Percentiles rank a stretch among this genome's conserved stretches.
These are phyloP conservation scores for Brachyhypopomus occidentalis DNA, from an alignment of 2,113 vertebrate species.

Conservation along the genomic window DNA sequence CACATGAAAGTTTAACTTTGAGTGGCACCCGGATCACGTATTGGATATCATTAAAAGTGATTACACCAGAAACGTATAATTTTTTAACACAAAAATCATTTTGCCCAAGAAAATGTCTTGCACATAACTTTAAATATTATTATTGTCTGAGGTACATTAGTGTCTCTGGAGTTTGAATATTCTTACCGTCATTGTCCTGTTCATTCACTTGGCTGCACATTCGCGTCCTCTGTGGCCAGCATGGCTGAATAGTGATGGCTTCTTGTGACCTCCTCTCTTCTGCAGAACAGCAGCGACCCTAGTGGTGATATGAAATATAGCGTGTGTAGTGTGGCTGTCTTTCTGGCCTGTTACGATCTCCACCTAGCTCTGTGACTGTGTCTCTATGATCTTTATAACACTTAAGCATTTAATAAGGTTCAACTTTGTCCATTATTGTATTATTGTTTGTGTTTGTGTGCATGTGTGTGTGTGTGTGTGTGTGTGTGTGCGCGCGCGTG, in stretches of 20 bases:
- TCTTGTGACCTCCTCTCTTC: constrained; percentile 47
- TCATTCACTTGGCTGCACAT: constrained; percentile 52
- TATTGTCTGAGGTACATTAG: constrained; percentile 26
- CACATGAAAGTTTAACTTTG: not conserved
- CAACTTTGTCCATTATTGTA: constrained; percentile 26
- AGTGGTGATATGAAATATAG: constrained; percentile 33
- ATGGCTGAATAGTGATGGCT: constrained; percentile 55
- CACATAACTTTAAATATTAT: constrained; percentile 42
- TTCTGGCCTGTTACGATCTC: constrained; percentile 32
- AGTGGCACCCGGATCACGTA: not conserved
- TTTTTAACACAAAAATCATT: constrained; percentile 25
- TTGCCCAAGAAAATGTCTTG: constrained; percentile 42
- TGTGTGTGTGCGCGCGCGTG: constrained; percentile 14
- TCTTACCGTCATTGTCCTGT: constrained; percentile 42
- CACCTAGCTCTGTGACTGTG: constrained; percentile 27
- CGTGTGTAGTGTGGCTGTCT: constrained; percentile 40
- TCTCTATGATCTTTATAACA: constrained; percentile 26
- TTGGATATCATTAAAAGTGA: not conserved
- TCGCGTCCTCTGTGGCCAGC: constrained; percentile 45
- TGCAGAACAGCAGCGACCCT: constrained; percentile 39
- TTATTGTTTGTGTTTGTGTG: constrained; percentile 26
- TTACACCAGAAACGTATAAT: constrained; percentile 12
- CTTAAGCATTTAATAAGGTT: constrained; percentile 14
- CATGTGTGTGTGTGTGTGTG: not conserved
- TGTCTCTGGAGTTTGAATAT: constrained; percentile 49